Conservation (phyloP, 2,113 vertebrate genomes). For the Caranx ignobilis region DNA sequence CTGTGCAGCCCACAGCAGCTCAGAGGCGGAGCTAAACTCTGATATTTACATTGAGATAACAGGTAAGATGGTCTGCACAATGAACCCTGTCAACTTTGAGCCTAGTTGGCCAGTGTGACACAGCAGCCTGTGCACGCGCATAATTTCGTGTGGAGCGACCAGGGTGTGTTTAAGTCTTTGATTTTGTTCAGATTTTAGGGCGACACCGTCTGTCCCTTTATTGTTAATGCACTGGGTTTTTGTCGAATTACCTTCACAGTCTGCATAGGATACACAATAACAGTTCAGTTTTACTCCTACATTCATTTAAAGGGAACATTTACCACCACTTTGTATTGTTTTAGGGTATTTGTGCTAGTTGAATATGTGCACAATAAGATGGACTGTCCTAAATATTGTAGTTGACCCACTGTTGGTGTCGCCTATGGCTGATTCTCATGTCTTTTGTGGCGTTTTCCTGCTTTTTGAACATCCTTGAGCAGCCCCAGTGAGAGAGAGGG, state of each 20-base stretch:
- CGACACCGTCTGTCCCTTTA: conserved; percentile 68
- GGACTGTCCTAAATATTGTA: not conserved
- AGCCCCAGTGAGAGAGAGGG: conserved; percentile 47
- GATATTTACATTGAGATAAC: conserved; percentile 84
- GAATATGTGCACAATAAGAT: not conserved
- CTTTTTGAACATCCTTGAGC: conserved; percentile 25
- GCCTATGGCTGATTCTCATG: not conserved
- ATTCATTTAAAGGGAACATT: not conserved
- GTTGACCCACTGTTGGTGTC: not conserved
- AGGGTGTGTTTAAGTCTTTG: conserved; percentile 3
- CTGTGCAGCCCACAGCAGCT: conserved; percentile 75
- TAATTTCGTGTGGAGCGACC: not conserved
- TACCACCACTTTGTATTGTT: not conserved
- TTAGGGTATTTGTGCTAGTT: not conserved
- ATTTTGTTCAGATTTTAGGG: conserved; percentile 59
- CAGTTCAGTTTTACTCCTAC: not conserved
- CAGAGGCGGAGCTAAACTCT: conserved; percentile 78
- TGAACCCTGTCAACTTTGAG: conserved; percentile 52
- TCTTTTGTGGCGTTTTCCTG: conserved; percentile 54
- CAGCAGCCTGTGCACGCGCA: not conserved
- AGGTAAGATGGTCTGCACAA: conserved; percentile 78
- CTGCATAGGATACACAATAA: not conserved
- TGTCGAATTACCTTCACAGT: not conserved
- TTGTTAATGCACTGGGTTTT: conserved; percentile 27
- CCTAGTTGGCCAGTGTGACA: conserved; percentile 12